phyloP scores from a whole-genome alignment of 2,113 vertebrate genomes.

The Nymphicus hollandicus region DNA sequence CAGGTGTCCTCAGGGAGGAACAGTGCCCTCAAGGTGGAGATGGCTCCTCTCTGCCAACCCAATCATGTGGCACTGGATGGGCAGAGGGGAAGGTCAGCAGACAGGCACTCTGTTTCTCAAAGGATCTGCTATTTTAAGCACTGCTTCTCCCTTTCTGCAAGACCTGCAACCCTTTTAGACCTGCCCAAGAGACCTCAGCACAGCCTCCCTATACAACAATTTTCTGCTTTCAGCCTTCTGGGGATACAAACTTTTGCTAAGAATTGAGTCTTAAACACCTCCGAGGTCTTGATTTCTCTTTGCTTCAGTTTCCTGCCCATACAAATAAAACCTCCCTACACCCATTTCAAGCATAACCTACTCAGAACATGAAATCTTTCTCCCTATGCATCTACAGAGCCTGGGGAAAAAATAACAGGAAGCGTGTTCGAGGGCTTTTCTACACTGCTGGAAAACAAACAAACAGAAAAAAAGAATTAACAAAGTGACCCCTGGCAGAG shows the following conservation, averaged over 20 bases:
- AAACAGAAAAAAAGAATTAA: not conserved
- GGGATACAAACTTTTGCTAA: not conserved
- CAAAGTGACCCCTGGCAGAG: conserved; percentile 5
- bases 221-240: not conserved
- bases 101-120: not conserved
- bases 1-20: not conserved
- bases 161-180: not conserved
- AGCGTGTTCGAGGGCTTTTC: not conserved
- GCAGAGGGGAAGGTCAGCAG: accelerated
- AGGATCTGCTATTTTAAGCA: not conserved
- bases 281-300: not conserved
- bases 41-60: accelerated
- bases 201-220: not conserved
- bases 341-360: not conserved
- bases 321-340: not conserved
- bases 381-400: not conserved
- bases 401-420: not conserved
- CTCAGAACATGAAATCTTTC: not conserved
- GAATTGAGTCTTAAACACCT: not conserved
- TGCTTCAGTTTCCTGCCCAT: not conserved
- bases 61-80: accelerated
- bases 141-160: not conserved
- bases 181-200: not conserved
- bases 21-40: not conserved
- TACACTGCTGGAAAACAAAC: not conserved